These are phyloP conservation scores for Notarius quadriscutis DNA, from an alignment of 2,113 vertebrate genomes.

Conservation along the genomic window DNA sequence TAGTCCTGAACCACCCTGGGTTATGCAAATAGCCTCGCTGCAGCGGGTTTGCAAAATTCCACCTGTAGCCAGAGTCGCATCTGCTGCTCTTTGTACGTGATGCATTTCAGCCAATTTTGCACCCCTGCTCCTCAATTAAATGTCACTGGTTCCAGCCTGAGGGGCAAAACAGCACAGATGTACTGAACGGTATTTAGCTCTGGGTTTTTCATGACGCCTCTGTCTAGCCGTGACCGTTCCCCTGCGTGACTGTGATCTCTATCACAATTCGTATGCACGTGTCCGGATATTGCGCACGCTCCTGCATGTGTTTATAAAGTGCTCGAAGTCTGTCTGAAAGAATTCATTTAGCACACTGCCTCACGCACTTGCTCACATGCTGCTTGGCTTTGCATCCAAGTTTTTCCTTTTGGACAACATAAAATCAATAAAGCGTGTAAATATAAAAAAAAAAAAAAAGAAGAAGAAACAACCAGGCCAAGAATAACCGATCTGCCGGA, in stretches of 20 bases:
- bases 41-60: neutral
- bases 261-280: neutral
- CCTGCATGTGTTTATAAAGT: slow-evolving; percentile 25
- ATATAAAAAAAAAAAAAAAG: slow-evolving; percentile 22
- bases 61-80: neutral
- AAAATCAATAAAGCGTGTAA: slow-evolving; percentile 49
- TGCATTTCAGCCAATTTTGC: slow-evolving; percentile 13
- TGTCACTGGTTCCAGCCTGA: slow-evolving; percentile 28
- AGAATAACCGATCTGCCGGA: slow-evolving; percentile 34
- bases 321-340: slow-evolving; percentile 14
- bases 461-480: slow-evolving; percentile 38
- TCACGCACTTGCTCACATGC: neutral
- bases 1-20: slow-evolving; percentile 32
- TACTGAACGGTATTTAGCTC: neutral
- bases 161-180: neutral
- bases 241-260: neutral
- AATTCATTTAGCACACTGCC: slow-evolving; percentile 20
- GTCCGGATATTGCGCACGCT: slow-evolving; percentile 10
- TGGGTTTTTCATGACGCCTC: neutral
- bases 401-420: slow-evolving; percentile 32
- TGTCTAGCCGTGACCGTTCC: neutral
- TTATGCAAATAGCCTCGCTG: slow-evolving; percentile 30
- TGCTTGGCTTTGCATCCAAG: neutral
- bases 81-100: slow-evolving; percentile 4
- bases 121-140: slow-evolving; percentile 17